These are phyloP conservation scores for Philopedon plagiatum DNA, from an alignment of 2,888 invertebrate species.

Conservation along the genomic window DNA sequence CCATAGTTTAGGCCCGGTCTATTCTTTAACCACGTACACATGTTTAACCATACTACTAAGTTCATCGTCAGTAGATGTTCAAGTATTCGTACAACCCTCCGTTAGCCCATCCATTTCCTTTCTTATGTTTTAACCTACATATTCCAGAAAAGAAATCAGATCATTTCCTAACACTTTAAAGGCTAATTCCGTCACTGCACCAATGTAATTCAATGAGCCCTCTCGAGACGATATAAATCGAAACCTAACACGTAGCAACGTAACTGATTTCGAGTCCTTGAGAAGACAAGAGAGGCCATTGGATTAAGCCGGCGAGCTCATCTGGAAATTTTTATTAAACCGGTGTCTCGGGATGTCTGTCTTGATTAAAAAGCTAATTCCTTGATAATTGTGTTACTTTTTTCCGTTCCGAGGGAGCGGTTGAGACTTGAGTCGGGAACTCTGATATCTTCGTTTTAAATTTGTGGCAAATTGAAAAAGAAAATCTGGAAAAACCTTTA, in stretches of 20 bases:
- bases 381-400: conserved; percentile 22
- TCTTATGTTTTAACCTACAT: no score
- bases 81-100: no score
- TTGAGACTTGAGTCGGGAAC: background rate
- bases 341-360: conserved; percentile 30
- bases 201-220: conserved; percentile 31
- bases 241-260: conserved; percentile 44
- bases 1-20: no score
- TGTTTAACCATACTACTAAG: no score
- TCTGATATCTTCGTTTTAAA: conserved; percentile 17
- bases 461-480: conserved; percentile 3
- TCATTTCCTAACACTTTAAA: background rate
- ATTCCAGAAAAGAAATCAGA: background rate
- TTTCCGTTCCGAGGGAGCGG: conserved; percentile 12
- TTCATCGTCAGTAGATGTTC: no score
- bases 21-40: no score
- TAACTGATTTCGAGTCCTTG: conserved; percentile 44
- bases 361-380: conserved; percentile 47
- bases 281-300: conserved; percentile 32
- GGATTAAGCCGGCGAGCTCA: conserved; percentile 31
- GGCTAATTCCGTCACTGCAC: conserved; percentile 14
- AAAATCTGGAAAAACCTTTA: background rate
- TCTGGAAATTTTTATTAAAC: conserved; percentile 43
- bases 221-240: conserved; percentile 46
- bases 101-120: no score